phyloP scores from a whole-genome alignment of 2,888 invertebrate genomes.

The Chelonus formosanus region DNA sequence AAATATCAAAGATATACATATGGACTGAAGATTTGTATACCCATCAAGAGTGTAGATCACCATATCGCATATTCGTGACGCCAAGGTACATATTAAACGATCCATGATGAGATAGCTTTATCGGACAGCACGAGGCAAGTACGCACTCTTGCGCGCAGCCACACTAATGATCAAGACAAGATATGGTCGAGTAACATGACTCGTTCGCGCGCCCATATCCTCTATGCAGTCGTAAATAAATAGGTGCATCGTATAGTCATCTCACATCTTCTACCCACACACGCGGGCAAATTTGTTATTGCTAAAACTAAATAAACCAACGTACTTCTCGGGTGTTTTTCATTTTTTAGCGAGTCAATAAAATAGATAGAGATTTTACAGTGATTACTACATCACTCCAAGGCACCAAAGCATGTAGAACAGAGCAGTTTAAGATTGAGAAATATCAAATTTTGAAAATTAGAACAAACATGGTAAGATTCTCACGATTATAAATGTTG shows the following conservation, averaged over 20 bases:
- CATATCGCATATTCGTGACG: not conserved
- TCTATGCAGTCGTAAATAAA: not conserved
- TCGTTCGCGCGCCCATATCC: slow-evolving; percentile 35
- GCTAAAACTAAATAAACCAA: no score
- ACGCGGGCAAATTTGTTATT: no score
- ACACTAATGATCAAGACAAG: slow-evolving; percentile 48
- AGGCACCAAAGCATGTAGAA: no score
- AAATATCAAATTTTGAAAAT: no score
- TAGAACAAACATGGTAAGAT: no score
- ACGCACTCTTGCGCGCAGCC: slow-evolving; percentile 25
- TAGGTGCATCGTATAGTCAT: no score
- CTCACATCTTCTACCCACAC: no score
- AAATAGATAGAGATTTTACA: not conserved
- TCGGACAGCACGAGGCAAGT: slow-evolving; percentile 40
- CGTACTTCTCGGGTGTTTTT: not conserved
- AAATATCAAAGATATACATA: not conserved
- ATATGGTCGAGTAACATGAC: slow-evolving; percentile 28
- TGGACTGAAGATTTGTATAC: slow-evolving; percentile 14
- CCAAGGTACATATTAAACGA: slow-evolving; percentile 27
- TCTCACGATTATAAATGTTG: no score
- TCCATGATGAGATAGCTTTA: slow-evolving; percentile 23
- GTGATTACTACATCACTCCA: not conserved
- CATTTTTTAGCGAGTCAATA: not conserved
- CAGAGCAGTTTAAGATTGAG: no score
- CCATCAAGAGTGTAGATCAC: slow-evolving; percentile 16